Percentiles rank a stretch among this genome's conserved stretches.
Conservation (phyloP, 2,113 vertebrate genomes). For the rat (Rattus norvegicus) region DNA sequence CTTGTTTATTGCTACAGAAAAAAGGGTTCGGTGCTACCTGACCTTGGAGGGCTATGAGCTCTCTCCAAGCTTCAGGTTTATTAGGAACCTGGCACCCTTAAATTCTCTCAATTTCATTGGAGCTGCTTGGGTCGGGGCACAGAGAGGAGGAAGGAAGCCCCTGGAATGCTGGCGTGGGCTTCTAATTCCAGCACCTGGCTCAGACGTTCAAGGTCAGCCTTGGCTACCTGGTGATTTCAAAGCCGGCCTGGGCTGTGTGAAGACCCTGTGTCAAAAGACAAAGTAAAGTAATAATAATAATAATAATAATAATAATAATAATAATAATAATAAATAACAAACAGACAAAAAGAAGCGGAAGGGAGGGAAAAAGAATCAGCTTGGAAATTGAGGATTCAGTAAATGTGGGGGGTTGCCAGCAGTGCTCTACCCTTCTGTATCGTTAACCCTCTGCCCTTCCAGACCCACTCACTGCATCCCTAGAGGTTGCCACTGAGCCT, state of each 20-base stretch:
- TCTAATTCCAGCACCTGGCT: neutral
- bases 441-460: neutral
- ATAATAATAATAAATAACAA: neutral
- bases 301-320: too few species aligned
- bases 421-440: neutral
- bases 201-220: neutral
- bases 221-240: neutral
- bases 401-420: neutral
- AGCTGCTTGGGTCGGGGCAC: neutral
- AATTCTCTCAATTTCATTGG: neutral
- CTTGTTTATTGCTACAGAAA: rapidly evolving
- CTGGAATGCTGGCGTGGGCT: too few species aligned
- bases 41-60: neutral
- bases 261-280: neutral
- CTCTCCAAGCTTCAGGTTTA: neutral
- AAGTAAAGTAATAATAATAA: neutral
- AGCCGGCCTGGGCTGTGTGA: neutral
- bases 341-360: neutral
- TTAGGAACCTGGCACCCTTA: neutral
- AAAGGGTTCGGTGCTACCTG: neutral
- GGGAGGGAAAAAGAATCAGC: neutral
- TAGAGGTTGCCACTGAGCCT: neutral
- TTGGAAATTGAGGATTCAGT: neutral
- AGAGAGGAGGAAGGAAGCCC: neutral
- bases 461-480: neutral